A percentile compares a stretch with the other conserved stretches of the same genome.
phyloP scores from a whole-genome alignment of 2,797 vertebrate species.

The Ambastaia sidthimunki region DNA sequence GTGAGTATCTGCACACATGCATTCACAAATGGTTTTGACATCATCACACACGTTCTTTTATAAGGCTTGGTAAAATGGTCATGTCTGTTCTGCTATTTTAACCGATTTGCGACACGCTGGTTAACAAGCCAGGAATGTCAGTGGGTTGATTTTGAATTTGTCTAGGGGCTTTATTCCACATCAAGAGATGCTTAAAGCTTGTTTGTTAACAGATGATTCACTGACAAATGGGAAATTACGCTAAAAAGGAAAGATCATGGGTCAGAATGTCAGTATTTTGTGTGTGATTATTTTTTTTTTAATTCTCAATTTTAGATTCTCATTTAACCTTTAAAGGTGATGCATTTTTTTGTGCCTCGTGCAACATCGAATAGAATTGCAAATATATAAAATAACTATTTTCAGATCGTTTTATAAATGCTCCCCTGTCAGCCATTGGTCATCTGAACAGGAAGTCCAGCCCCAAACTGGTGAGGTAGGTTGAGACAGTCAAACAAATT shows the following conservation, averaged over 20 bases:
- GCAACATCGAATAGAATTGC: neutral
- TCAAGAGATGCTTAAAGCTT: constrained; percentile 54
- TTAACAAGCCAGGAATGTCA: constrained; percentile 59
- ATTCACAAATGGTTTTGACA: constrained; percentile 45
- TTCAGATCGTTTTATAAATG: no score
- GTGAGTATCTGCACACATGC: neutral
- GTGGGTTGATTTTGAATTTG: constrained; percentile 54
- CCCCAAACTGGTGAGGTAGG: neutral
- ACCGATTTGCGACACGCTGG: constrained; percentile 57
- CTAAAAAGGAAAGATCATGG: constrained; percentile 14
- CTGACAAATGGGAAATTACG: constrained; percentile 67
- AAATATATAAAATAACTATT: no score
- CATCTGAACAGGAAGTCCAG: neutral
- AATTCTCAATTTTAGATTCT: neutral
- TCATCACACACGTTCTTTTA: constrained; percentile 40
- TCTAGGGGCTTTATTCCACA: constrained; percentile 34
- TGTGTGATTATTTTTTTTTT: neutral
- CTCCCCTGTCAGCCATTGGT: neutral
- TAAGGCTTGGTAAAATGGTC: constrained; percentile 44
- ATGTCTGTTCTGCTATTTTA: constrained; percentile 60
- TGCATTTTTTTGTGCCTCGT: neutral
- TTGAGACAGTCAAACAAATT: neutral
- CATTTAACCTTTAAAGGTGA: neutral
- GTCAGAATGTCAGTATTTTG: constrained; percentile 15
- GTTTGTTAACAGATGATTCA: constrained; percentile 62